Evolutionary conservation across 2,888 invertebrate species (phyloP).

Genomic region (Tiliacea citrago): DNA sequence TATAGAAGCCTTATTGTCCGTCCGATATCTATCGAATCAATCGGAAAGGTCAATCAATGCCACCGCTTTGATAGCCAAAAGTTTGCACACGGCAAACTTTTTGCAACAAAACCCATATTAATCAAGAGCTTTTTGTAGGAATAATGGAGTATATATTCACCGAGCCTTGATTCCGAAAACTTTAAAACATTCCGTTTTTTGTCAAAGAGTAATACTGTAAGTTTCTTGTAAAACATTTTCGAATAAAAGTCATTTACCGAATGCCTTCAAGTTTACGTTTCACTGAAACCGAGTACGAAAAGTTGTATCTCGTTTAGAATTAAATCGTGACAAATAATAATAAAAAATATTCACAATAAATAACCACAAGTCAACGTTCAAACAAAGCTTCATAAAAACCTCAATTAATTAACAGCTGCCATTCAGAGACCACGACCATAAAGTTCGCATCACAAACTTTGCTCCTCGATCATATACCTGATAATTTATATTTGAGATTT

Average conservation of each 20-base stretch:
- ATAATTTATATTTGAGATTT: constrained; percentile 55
- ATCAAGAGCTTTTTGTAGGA: constrained; percentile 60
- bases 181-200: constrained; percentile 50
- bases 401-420: constrained; percentile 40
- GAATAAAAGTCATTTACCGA: constrained; percentile 14
- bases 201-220: background rate
- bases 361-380: constrained; percentile 34
- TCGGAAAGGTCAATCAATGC: constrained; percentile 73
- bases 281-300: background rate
- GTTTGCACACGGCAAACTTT: constrained; percentile 69
- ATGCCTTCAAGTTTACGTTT: constrained; percentile 6
- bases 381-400: constrained; percentile 45
- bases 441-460: constrained; percentile 47
- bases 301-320: constrained; percentile 6
- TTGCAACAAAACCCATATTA: constrained; percentile 66
- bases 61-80: constrained; percentile 69
- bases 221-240: constrained; percentile 25
- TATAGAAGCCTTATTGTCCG: constrained; percentile 66
- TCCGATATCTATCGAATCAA: constrained; percentile 72
- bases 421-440: constrained; percentile 37
- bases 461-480: constrained; percentile 38
- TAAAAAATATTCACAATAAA: constrained; percentile 36
- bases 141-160: constrained; percentile 50
- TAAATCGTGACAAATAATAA: too few species aligned
- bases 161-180: constrained; percentile 36